phyloP scores from a whole-genome alignment of 2,888 invertebrate species.

The Drosophila sordidula region DNA sequence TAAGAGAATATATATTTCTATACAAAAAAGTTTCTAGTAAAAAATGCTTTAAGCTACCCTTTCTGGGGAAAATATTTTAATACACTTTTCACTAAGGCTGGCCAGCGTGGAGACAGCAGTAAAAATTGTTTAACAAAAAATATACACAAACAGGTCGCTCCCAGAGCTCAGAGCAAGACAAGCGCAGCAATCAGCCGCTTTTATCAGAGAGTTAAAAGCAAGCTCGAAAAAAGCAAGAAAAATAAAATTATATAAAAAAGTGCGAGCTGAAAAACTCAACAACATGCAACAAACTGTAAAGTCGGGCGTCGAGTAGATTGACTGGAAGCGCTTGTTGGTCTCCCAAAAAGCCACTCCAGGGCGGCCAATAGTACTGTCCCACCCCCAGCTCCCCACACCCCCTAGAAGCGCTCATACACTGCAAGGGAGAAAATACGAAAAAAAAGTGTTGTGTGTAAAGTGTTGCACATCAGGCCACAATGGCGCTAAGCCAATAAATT shows the following conservation, averaged over 20 bases:
- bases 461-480: conserved; percentile 81
- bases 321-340: conserved; percentile 60
- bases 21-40: neutral
- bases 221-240: neutral
- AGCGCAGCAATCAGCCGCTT: conserved; percentile 61
- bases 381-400: neutral
- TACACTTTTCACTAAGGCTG: neutral
- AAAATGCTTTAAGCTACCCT: neutral
- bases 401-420: neutral
- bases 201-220: conserved; percentile 43
- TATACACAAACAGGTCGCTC: conserved; percentile 9
- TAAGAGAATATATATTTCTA: neutral
- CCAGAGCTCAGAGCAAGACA: conserved; percentile 50
- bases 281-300: conserved; percentile 60
- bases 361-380: neutral
- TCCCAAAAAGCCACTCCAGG: conserved; percentile 64
- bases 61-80: neutral
- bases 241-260: conserved; percentile 57
- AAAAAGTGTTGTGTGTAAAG: conserved; percentile 65
- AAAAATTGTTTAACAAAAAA: conserved; percentile 16
- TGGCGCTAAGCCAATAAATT: conserved; percentile 83
- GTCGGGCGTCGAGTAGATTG: conserved; percentile 63
- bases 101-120: neutral
- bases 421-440: conserved; percentile 15
- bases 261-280: conserved; percentile 42